Base-by-base conservation (phyloP, 2,113 vertebrate species). In the Tiliqua scincoides region DNA sequence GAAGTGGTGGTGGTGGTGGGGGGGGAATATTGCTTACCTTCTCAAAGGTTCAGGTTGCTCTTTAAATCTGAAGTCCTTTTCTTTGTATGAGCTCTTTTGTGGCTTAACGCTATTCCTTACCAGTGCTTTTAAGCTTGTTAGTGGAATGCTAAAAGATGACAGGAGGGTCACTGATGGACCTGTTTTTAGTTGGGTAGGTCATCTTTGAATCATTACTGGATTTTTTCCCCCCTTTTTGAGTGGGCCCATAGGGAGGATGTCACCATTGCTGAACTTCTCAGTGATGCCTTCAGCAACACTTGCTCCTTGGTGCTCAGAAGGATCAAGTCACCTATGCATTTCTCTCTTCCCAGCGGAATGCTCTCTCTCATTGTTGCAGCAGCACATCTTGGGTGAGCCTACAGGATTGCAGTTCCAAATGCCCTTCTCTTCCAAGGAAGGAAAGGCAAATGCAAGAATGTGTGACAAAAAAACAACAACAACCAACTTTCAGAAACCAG, bases 151-250 rank as follows among this genome's bases (percentile, higher is more conserved):
- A 9, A 5, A 37, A 79, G 85, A 90, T 94, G 94, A 94, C 76
- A 59, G 91, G 89, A 3, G 71, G 93, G 94, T 95, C 93, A 93
- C 0, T 0, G 4, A 54, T 40, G 7, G 88, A 87, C 88, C 89
- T n/a, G 82, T 1, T 80, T 87, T 79, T 17, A 25, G 88, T 80
- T 32, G 68, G 74, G 76, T 35, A 87, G 93, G 93, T 94, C 93
- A 91, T 10, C 77, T 48, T 70, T 90, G 93, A 94, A 91, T 95
- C 94, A 95, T 91, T 88, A 85, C 30, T 23, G 73, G 67, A 57
- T 78, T 25, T 78, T 72, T 43, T 35, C 76, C 30, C 23, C 80
- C 57, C 32, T 43, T 62, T 32, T 57, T 61, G 76, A 85, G 84
- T 0, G 83, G 37, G 54, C 83, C 59, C 76, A 85, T 62, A 80